phyloP scores from a whole-genome alignment of 2,797 vertebrate genomes.

The Gymnopithys bicolor region DNA sequence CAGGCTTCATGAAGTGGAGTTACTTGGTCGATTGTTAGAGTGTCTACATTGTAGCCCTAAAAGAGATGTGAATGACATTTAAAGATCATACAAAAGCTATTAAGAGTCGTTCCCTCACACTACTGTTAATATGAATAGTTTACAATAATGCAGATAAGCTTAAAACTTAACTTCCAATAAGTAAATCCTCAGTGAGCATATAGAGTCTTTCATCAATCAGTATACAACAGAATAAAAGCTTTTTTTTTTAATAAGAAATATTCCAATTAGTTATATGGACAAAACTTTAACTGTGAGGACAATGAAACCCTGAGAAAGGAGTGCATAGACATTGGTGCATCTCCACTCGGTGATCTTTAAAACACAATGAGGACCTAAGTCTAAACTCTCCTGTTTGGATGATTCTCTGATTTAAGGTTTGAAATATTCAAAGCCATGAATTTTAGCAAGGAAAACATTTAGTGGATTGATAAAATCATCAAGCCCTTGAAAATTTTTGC shows the following conservation, averaged over 20 bases:
- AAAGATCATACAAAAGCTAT: not conserved
- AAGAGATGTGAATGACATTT: not conserved
- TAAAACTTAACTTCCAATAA: not conserved
- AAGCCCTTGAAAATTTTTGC: not conserved
- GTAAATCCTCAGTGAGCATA: not conserved
- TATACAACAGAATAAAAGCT: not conserved
- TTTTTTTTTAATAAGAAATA: not conserved
- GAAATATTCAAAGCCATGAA: not conserved
- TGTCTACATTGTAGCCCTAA: conserved; percentile 93
- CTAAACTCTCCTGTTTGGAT: not conserved
- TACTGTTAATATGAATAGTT: not conserved
- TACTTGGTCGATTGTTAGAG: conserved; percentile 92
- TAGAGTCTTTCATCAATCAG: not conserved
- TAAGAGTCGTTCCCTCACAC: accelerated
- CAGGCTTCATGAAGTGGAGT: conserved; percentile 95
- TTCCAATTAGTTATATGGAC: not conserved
- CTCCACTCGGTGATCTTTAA: not conserved
- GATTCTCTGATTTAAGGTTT: not conserved
- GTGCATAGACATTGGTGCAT: not conserved
- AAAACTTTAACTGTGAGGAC: not conserved
- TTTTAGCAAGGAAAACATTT: not conserved
- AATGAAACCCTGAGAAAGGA: not conserved
- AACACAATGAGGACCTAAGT: not conserved
- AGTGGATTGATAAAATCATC: not conserved
- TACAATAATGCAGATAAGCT: not conserved